phyloP scores from a whole-genome alignment of 2,797 vertebrate genomes.

The Mormyrops attenuatus region DNA sequence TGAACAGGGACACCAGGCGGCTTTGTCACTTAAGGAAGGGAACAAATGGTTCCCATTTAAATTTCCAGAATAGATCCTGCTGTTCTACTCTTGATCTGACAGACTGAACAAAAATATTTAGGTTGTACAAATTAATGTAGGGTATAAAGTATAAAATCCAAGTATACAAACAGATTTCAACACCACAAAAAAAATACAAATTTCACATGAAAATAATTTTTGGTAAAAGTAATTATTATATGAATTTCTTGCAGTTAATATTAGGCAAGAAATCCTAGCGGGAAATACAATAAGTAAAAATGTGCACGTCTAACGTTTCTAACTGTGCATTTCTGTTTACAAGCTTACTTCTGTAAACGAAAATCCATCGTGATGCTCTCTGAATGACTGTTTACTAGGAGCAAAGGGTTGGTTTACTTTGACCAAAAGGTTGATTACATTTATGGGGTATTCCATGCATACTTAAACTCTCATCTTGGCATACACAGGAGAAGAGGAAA shows the following conservation, averaged over 20 bases:
- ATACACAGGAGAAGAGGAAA: not conserved
- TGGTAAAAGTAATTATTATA: not conserved
- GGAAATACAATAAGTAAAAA: not conserved
- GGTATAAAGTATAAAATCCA: not conserved
- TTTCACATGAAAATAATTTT: not conserved
- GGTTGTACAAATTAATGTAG: not conserved
- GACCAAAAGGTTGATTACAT: not conserved
- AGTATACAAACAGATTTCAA: not conserved
- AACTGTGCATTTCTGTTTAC: not conserved
- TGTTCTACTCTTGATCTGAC: not conserved
- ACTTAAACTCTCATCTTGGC: not conserved
- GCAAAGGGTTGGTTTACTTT: not conserved
- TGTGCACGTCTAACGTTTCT: not conserved
- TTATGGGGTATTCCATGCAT: not conserved
- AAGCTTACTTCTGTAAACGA: not conserved
- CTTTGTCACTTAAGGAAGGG: not conserved
- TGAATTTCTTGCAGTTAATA: not conserved
- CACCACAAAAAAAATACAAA: not conserved
- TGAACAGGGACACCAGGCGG: constrained; percentile 10
- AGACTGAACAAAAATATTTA: not conserved
- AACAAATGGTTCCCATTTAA: not conserved
- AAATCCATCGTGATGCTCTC: not conserved
- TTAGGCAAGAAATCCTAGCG: not conserved
- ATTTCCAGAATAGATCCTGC: not conserved
- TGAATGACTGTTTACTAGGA: not conserved